Evolutionary conservation across 2,113 vertebrate species (phyloP).

Genomic region (Silurus meridionalis): DNA sequence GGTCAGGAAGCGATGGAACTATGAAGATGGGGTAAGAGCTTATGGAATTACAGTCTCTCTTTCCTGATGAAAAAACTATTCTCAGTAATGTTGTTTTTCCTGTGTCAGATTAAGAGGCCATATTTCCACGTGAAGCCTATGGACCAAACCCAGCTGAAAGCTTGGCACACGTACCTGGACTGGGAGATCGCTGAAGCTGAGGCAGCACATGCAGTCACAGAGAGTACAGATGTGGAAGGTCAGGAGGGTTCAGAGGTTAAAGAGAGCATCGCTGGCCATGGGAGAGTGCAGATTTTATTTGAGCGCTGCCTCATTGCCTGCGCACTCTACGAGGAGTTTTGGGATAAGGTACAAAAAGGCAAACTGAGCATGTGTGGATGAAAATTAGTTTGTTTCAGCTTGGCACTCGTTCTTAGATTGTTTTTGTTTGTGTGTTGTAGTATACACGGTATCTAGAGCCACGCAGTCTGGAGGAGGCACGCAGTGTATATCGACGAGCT

Average conservation of each 20-base stretch:
- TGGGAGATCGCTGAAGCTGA: conserved; percentile 73
- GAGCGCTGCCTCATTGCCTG: conserved; percentile 85
- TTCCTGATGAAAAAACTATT: neutral
- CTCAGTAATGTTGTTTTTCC: neutral
- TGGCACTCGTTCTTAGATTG: neutral
- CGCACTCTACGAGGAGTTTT: conserved; percentile 84
- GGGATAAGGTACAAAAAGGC: conserved; percentile 74
- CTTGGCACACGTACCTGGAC: conserved; percentile 84
- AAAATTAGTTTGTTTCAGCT: neutral
- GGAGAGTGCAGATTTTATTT: conserved; percentile 75
- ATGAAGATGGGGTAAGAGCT: conserved; percentile 77
- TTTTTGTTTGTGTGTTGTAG: conserved; percentile 58
- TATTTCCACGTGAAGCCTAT: conserved; percentile 84
- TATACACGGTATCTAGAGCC: conserved; percentile 79
- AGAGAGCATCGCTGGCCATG: conserved; percentile 55
- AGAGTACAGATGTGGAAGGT: conserved; percentile 50
- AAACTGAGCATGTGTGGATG: neutral
- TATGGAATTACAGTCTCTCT: neutral
- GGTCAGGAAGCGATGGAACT: conserved; percentile 81
- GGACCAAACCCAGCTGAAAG: conserved; percentile 76
- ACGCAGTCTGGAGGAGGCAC: conserved; percentile 69
- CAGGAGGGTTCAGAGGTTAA: conserved; percentile 42
- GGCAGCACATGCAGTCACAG: conserved; percentile 38
- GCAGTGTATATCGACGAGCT: conserved; percentile 75
- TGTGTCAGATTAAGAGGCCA: conserved; percentile 77